Percentiles rank a stretch among this genome's conserved stretches.
Conservation (phyloP, 2,113 vertebrate species). For the Larimichthys polyactis region DNA sequence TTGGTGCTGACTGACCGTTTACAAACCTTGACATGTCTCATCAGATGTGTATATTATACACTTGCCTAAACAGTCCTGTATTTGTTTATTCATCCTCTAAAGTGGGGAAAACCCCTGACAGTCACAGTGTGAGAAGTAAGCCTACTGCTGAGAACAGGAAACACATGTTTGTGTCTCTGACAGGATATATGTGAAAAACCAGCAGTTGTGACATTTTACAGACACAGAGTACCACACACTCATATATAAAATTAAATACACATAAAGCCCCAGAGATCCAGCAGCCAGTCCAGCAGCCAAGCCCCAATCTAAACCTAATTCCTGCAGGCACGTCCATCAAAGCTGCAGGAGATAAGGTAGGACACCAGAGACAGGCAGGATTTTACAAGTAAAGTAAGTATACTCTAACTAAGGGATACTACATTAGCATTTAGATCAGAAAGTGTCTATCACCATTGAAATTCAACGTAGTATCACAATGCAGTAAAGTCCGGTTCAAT, state of each 20-base stretch:
- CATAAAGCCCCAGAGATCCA: slow-evolving; percentile 25
- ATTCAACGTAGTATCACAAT: slow-evolving; percentile 53
- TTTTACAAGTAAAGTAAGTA: slow-evolving; percentile 65
- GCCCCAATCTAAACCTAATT: slow-evolving; percentile 56
- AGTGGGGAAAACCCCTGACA: slow-evolving; percentile 8
- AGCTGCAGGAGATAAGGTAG: slow-evolving; percentile 53
- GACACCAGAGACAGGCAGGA: slow-evolving; percentile 48
- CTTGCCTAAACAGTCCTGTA: background rate
- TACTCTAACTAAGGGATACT: slow-evolving; percentile 52
- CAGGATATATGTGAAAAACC: slow-evolving; percentile 49
- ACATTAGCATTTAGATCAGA: slow-evolving; percentile 78
- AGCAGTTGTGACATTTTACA: slow-evolving; percentile 47
- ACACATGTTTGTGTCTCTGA: slow-evolving; percentile 39
- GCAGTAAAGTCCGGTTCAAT: slow-evolving; percentile 67
- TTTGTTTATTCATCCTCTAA: background rate
- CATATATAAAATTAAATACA: slow-evolving; percentile 32
- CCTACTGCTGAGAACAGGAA: slow-evolving; percentile 2
- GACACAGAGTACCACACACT: background rate
- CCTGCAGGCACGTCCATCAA: slow-evolving; percentile 62
- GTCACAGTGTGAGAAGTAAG: background rate
- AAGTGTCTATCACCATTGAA: slow-evolving; percentile 55
- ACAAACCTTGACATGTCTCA: slow-evolving; percentile 1
- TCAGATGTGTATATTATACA: background rate
- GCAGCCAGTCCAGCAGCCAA: slow-evolving; percentile 33
- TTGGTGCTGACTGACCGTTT: slow-evolving; percentile 14